Percentiles rank a stretch among this genome's conserved stretches.
Evolutionary conservation across 2,888 invertebrate genomes (phyloP).

Genomic region (Melinaea menophilus): DNA sequence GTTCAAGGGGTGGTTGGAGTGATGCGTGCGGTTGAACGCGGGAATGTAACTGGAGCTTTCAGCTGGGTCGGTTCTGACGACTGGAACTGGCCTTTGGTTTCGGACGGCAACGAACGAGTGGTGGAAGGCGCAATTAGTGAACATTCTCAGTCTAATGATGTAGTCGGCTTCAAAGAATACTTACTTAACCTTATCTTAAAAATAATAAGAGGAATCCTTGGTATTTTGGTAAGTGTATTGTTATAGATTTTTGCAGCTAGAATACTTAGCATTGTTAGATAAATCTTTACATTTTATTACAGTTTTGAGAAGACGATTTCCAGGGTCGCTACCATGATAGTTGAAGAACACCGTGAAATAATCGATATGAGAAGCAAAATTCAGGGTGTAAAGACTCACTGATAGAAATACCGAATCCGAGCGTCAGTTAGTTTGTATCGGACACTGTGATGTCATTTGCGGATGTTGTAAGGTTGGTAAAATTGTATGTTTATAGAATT

Average conservation of each 20-base stretch:
- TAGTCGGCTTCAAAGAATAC: conserved; percentile 91
- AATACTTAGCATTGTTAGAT: too few relatives aligned
- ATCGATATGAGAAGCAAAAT: conserved; percentile 82
- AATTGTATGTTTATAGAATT: neutral
- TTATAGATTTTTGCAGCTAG: neutral
- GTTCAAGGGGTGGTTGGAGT: conserved; percentile 89
- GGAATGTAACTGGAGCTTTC: conserved; percentile 92
- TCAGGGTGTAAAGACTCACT: conserved; percentile 87
- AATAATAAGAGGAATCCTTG: conserved; percentile 95
- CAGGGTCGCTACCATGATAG: conserved; percentile 91
- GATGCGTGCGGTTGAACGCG: conserved; percentile 56
- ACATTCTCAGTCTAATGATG: conserved; percentile 94
- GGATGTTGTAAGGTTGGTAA: conserved; percentile 85
- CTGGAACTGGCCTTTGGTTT: conserved; percentile 93
- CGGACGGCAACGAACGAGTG: conserved; percentile 92
- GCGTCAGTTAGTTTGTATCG: conserved; percentile 96
- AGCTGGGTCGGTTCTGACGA: conserved; percentile 98
- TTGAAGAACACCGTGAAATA: conserved; percentile 89
- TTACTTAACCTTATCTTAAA: conserved; percentile 88
- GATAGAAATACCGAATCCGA: conserved; percentile 91
- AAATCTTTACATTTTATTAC: conserved; percentile 60
- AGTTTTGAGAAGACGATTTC: conserved; percentile 97
- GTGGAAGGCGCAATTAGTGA: conserved; percentile 92
- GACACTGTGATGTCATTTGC: conserved; percentile 98
- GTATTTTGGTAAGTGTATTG: conserved; percentile 85